Evolutionary conservation across 2,888 invertebrate species (phyloP), one percentile per base, ranked within the genome.

Genomic region (Dicyrtoma fusca): DNA sequence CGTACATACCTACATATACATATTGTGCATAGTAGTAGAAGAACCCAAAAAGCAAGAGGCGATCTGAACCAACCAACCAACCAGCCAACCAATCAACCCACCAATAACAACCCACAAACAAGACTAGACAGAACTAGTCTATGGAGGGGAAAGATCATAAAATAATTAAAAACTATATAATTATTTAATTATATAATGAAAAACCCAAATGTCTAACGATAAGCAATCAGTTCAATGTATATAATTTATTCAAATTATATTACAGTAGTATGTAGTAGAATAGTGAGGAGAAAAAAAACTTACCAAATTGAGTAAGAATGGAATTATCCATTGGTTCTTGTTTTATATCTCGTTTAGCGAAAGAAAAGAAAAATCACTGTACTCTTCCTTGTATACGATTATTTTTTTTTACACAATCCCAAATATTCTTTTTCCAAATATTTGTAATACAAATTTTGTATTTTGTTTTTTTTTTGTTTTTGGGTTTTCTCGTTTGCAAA

Each of bases 251-350:
- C n/a, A n/a, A n/a, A n/a, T n/a, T n/a, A 49, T 4, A 17, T 49
- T n/a, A 49, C 51, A 10, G 6, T 14, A 51, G 8, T 17, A 51
- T 17, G 19, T 6, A 51, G 6, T 10, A 51, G 19, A 5, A 10
- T 11, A 51, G 19, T 17, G 5, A 51, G 6, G 14, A 51, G 19
- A 10, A 51, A 51, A 19, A 21, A 19, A 3, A 57, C 57, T 57
- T 26, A 57, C 57, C 57, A 57, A 26, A 25, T 57, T 57, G 26
- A 57, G 26, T 57, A 57, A 57, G 57, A 57, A 57, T 57, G 57
- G 57, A 57, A 57, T 25, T 57, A n/a, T 57, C 57, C 57, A 57
- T 57, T 23, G 57, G 26, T 57, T 57, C n/a, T 53, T 57, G 23
- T 57, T 26, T 25, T 25, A 57, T 23, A 25, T 25, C 23, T 57